Percentiles rank a stretch among this genome's conserved stretches.
phyloP scores from a whole-genome alignment of 2,797 vertebrate genomes.

The Xyrichtys novacula region DNA sequence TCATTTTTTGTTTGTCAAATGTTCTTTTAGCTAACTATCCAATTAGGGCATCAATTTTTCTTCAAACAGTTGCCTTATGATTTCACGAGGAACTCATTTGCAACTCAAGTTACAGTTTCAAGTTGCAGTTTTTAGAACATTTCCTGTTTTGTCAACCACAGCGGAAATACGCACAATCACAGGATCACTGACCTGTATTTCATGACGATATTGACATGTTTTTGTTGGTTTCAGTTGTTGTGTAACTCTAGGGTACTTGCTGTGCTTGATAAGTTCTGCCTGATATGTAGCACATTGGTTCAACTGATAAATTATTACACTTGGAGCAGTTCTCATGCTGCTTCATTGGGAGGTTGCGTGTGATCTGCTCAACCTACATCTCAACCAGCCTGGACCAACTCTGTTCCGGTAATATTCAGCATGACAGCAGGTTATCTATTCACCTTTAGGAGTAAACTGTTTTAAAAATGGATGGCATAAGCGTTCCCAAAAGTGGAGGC shows the following conservation, averaged over 20 bases:
- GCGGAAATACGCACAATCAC: neutral
- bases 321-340: neutral
- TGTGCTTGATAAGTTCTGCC: neutral
- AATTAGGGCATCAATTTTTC: neutral
- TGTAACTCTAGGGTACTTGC: neutral
- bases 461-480: too few species aligned
- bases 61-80: neutral
- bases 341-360: neutral
- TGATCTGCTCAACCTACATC: neutral
- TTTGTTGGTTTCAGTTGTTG: neutral
- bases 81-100: too few species aligned
- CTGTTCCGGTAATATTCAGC: neutral
- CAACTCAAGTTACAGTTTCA: too few species aligned
- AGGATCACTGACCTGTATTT: neutral
- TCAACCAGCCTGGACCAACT: neutral
- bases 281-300: neutral
- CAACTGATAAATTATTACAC: neutral
- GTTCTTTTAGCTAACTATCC: neutral
- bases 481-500: too few species aligned
- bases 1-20: neutral
- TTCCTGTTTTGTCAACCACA: constrained; percentile 3
- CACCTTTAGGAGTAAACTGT: neutral
- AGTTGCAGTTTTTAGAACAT: constrained; percentile 4
- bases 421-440: neutral
- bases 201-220: neutral